Evolutionary conservation across 2,797 vertebrate genomes (phyloP), one percentile per base, ranked within the genome.

Genomic region (Enteromius thamalakanensis): DNA sequence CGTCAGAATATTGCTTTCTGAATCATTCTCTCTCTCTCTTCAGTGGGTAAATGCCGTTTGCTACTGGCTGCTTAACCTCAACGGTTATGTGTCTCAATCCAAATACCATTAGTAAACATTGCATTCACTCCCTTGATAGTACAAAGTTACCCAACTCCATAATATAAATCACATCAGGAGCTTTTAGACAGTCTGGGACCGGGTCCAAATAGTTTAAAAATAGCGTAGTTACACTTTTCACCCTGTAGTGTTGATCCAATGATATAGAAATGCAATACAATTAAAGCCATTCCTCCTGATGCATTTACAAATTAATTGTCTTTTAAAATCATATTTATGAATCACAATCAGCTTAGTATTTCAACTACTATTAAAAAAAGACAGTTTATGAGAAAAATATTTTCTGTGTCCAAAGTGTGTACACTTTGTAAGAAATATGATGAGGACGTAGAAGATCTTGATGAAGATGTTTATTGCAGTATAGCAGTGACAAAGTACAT

Each of bases 211-310:
- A 2, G 6, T 42, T 67, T 82, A 67, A 82, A 75, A 82, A 82
- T 82, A 76, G 49, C 81, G 0, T 68, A n/a, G 17, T 76, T 76
- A 47, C 71, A 76, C 72, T 82, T 76, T 82, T 82, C 72, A 82
- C 72, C 60, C 47, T 45, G 62, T 76, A 76, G 34, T 32, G 49
- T 67, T 67, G 47, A 76, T 68, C 34, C 2, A 58, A 7, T 32
- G 23, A 65, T 62, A 19, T 23, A 23, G 40, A 67, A 51, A 68
- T 55, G 29, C 49, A 76, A 14, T 64, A 17, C 62, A 32, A 64
- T 64, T 64, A 32, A 64, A 64, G 32, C 62, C 29, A 64, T 26
- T 64, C 60, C 14, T 64, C 2, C 26, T 64, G 21, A 55, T 32
- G 23, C 7, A 21, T 82, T 67, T 65, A 11, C 70, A 29, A 3